Evolutionary conservation across 2,797 vertebrate genomes (phyloP).

Genomic region (Sebastes diaconus): DNA sequence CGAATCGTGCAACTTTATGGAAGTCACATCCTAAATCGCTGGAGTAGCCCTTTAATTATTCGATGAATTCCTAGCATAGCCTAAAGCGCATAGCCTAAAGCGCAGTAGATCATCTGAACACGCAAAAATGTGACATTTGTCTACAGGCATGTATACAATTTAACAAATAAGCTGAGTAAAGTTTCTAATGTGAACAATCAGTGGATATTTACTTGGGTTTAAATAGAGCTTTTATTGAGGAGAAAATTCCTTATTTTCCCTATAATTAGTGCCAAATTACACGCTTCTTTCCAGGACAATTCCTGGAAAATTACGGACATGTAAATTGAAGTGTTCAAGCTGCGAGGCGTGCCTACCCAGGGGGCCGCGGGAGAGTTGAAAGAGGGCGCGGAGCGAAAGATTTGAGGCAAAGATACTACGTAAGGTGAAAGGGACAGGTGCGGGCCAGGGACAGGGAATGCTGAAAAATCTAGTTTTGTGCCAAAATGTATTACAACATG

Average conservation of each 20-base stretch:
- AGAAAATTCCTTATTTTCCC: neutral
- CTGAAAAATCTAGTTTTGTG: neutral
- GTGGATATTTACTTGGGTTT: neutral
- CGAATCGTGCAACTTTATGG: neutral
- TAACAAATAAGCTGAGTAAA: neutral
- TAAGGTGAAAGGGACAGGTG: neutral
- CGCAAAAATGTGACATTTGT: neutral
- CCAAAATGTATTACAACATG: neutral
- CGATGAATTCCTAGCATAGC: neutral
- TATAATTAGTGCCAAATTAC: neutral
- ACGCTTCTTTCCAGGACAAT: neutral
- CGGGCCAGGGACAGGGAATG: neutral
- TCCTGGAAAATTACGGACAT: neutral
- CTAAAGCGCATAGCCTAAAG: neutral
- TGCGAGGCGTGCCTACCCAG: neutral
- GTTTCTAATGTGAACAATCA: neutral
- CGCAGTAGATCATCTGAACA: neutral
- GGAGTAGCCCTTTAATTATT: neutral
- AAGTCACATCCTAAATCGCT: neutral
- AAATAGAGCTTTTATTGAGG: neutral
- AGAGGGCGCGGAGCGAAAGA: neutral
- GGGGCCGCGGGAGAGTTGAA: neutral
- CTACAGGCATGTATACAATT: neutral
- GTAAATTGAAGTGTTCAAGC: conserved; percentile 1
- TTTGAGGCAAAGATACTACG: neutral